These are phyloP conservation scores for Branchinecta sandiegonensis DNA, from an alignment of 2,888 invertebrate genomes.

Conservation along the genomic window DNA sequence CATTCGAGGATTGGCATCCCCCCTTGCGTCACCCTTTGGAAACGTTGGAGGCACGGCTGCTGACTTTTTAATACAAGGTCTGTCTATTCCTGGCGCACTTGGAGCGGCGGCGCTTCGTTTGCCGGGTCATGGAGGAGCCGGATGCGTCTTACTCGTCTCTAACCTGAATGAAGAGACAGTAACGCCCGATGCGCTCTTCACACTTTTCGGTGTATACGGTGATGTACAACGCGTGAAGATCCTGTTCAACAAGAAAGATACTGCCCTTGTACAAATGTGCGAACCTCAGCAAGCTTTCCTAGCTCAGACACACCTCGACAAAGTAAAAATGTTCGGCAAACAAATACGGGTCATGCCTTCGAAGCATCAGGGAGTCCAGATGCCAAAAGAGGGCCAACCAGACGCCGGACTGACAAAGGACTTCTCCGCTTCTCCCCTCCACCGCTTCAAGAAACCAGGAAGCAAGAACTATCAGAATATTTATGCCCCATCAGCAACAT, in stretches of 20 bases:
- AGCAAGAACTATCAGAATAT: conserved; percentile 99
- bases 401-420: conserved; percentile 92
- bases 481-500: conserved; percentile 94
- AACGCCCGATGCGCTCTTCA: no score
- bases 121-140: conserved; percentile 35
- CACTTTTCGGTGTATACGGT: conserved; percentile 87
- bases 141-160: conserved; percentile 76
- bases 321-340: conserved; percentile 90
- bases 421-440: conserved; percentile 45
- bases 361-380: conserved; percentile 95
- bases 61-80: no score
- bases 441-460: conserved; percentile 99
- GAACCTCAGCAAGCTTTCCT: conserved; percentile 97
- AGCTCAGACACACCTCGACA: conserved; percentile 72
- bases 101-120: conserved; percentile 47
- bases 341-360: conserved; percentile 94
- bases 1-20: conserved; percentile 65
- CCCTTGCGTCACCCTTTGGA: conserved; percentile 44
- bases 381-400: conserved; percentile 97
- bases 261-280: conserved; percentile 95
- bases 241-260: conserved; percentile 99
- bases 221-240: conserved; percentile 99
- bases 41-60: conserved; percentile 36
- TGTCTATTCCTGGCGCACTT: conserved; percentile 33
- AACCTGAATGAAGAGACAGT: conserved; percentile 97